Percentiles rank a stretch among this genome's conserved stretches.
Conservation (phyloP, 1,140 invertebrate genomes). For the Ooceraea biroi region DNA sequence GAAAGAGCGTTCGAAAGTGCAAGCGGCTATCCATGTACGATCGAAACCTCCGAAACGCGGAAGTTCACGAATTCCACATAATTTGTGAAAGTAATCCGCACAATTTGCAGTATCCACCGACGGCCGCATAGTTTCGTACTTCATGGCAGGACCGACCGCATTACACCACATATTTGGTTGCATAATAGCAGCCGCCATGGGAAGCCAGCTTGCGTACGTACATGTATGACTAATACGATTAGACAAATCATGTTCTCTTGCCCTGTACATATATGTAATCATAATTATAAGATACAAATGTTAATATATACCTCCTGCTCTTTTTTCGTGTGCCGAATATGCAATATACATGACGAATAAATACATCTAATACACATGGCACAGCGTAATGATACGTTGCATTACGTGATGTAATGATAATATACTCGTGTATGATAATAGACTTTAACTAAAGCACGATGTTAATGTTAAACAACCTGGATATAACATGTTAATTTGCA, state of each 20-base stretch:
- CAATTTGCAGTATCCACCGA: constrained; percentile 52
- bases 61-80: constrained; percentile 58
- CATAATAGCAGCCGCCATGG: constrained; percentile 34
- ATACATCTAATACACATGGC: too few relatives aligned
- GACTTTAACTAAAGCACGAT: background rate
- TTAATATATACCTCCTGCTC: background rate
- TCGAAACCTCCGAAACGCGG: constrained; percentile 45
- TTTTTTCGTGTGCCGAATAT: too few relatives aligned
- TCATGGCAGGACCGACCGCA: constrained; percentile 32
- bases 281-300: constrained; percentile 4
- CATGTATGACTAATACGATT: constrained; percentile 47
- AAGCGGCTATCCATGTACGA: constrained; percentile 38
- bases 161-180: constrained; percentile 58
- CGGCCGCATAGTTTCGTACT: constrained; percentile 60
- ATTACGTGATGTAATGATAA: too few relatives aligned
- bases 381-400: too few relatives aligned
- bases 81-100: constrained; percentile 59
- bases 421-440: constrained; percentile 5
- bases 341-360: too few relatives aligned
- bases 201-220: constrained; percentile 2
- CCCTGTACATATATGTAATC: background rate
- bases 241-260: constrained; percentile 22
- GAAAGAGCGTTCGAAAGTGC: constrained; percentile 34
- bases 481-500: constrained; percentile 9
- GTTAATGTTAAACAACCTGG: background rate